Evolutionary conservation across 2,113 vertebrate species (phyloP), one percentile per base, ranked within the genome.

Genomic region (Cyprinodon tularosa): DNA sequence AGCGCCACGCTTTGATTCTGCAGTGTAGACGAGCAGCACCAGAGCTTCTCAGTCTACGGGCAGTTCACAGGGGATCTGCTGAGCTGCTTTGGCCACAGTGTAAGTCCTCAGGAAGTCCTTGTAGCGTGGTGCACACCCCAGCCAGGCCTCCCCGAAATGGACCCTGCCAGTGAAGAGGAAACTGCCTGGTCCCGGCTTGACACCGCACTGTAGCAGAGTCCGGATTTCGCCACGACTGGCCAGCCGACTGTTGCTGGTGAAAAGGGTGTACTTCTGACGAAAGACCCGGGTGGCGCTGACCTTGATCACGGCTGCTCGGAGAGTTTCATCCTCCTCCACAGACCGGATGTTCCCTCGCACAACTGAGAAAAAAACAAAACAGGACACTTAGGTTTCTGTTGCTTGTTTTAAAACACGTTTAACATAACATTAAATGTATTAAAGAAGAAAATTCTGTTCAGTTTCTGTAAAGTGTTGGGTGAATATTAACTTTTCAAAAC

Each of bases 141-240:
- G 86, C 97, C 98, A 98, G 38, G 97, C 96, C 83, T 98, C 96
- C 0, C 97, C 95, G 0, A 98, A 97, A 77, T 96, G 96, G 78
- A 96, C 93, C 66, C 95, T 95, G 1, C 96, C 96, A 0, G 94
- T 96, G 90, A 98, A 98, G 3, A 98, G 94, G 89, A 98, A 99
- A 86, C 94, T 96, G 48, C 96, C 96, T 0, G 95, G 94, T 0
- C 97, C 97, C 0, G 95, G 95, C 20, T 90, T 93, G 45, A 97
- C 95, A 0, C 97, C 95, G 0, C 97, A 96, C 85, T 90, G 94
- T 77, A 98, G 86, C 0, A 94, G 94, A 48, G 96, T 97, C 71
- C 91, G 91, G 72, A 98, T 94, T 82, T 94, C 95, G 5, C 95
- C 96, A 0, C 79, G 82, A 64, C 75, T 80, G 15, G 84, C 88